phyloP scores from a whole-genome alignment of 2,888 invertebrate species.

The Diloba caeruleocephala region DNA sequence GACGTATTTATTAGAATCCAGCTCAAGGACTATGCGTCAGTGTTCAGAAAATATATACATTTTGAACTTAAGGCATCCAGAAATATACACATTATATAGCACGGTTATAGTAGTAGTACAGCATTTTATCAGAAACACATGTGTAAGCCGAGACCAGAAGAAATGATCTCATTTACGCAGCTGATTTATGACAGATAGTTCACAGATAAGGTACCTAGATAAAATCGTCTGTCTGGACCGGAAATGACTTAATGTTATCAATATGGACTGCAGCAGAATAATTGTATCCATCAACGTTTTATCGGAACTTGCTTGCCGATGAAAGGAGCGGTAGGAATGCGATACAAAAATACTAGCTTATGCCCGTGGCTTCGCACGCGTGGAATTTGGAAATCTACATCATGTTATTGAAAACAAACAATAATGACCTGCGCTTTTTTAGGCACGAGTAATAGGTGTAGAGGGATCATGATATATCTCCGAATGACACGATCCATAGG shows the following conservation, averaged over 20 bases:
- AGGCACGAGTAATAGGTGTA: too few species aligned
- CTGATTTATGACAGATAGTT: not conserved
- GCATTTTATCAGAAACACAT: slow-evolving; percentile 10
- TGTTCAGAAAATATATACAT: not conserved
- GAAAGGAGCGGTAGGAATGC: slow-evolving; percentile 10
- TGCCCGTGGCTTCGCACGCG: too few species aligned
- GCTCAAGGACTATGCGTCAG: slow-evolving; percentile 3
- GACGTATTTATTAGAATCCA: not conserved
- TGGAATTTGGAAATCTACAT: too few species aligned
- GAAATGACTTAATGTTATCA: not conserved
- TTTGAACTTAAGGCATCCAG: too few species aligned
- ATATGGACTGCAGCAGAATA: not conserved
- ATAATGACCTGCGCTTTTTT: too few species aligned
- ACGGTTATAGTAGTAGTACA: not conserved
- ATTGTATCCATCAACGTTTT: slow-evolving; percentile 23
- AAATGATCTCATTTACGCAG: slow-evolving; percentile 28
- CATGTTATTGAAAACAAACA: too few species aligned
- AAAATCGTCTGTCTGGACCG: not conserved
- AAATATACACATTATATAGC: too few species aligned
- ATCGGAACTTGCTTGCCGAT: slow-evolving; percentile 16
- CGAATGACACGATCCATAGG: too few species aligned
- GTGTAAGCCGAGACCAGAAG: slow-evolving; percentile 10
- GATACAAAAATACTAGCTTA: not conserved
- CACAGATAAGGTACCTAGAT: not conserved
- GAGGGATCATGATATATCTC: too few species aligned